Percentiles rank a stretch among this genome's conserved stretches.
Evolutionary conservation across 1,140 invertebrate species (phyloP).

Genomic region (Scaptomyza pallida): DNA sequence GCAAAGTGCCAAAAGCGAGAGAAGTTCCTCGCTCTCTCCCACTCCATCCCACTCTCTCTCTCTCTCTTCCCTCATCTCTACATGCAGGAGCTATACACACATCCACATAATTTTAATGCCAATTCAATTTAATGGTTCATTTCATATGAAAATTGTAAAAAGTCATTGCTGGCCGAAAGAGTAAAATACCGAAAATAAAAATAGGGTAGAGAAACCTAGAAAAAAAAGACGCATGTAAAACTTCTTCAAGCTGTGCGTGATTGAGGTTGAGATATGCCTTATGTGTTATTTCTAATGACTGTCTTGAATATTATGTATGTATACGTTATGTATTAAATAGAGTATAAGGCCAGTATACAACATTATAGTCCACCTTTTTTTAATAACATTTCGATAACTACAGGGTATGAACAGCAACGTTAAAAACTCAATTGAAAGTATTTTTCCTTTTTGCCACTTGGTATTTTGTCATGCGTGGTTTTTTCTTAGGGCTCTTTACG

Average conservation of each 20-base stretch:
- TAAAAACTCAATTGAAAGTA: conserved; percentile 15
- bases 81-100: conserved; percentile 30
- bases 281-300: too few species aligned
- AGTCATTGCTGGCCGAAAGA: conserved; percentile 77
- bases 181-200: conserved; percentile 46
- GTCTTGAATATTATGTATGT: too few species aligned
- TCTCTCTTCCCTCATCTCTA: conserved; percentile 24
- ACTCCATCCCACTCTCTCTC: neutral
- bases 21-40: conserved; percentile 12
- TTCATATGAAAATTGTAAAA: conserved; percentile 83
- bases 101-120: conserved; percentile 80
- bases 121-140: conserved; percentile 83
- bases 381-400: too few species aligned
- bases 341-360: too few species aligned
- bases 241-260: neutral
- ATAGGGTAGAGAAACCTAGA: conserved; percentile 19
- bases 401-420: conserved; percentile 7
- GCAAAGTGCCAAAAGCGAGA: conserved; percentile 77
- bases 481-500: conserved; percentile 42
- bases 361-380: too few species aligned
- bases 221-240: conserved; percentile 8
- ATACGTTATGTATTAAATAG: too few species aligned
- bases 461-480: conserved; percentile 80
- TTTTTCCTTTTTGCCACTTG: conserved; percentile 59
- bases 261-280: neutral